Conservation (phyloP, 1,140 invertebrate species). For the Drosophila albomicans region DNA sequence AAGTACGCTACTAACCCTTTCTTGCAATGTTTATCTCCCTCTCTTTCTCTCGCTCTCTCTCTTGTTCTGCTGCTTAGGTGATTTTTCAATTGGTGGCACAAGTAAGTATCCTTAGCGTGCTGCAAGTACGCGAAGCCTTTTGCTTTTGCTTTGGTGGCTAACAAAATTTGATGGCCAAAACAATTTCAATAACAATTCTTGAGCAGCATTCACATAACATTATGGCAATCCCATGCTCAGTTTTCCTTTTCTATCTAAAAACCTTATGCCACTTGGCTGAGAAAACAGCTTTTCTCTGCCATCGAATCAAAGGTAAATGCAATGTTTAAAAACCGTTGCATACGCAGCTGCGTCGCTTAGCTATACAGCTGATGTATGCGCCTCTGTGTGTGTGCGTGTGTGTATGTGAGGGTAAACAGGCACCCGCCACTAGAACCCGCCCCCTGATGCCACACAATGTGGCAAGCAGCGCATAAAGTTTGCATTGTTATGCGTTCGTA, state of each 20-base stretch:
- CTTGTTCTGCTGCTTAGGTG: slow-evolving; percentile 86
- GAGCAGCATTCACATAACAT: slow-evolving; percentile 60
- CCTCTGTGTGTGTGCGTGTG: slow-evolving; percentile 10
- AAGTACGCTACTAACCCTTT: slow-evolving; percentile 76
- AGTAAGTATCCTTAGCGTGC: slow-evolving; percentile 88
- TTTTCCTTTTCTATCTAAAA: background rate
- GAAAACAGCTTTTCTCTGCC: slow-evolving; percentile 34
- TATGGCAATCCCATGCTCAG: slow-evolving; percentile 13
- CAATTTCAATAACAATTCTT: slow-evolving; percentile 82
- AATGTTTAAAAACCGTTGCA: slow-evolving; percentile 68
- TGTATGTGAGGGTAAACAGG: slow-evolving; percentile 16
- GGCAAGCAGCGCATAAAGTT: slow-evolving; percentile 68
- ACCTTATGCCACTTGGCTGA: slow-evolving; percentile 5
- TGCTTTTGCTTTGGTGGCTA: slow-evolving; percentile 38
- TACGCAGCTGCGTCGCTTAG: slow-evolving; percentile 60
- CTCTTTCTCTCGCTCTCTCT: slow-evolving; percentile 52
- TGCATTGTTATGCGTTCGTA: slow-evolving; percentile 79
- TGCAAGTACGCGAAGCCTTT: background rate
- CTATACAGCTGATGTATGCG: slow-evolving; percentile 39
- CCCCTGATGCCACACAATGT: background rate
- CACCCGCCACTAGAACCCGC: slow-evolving; percentile 27
- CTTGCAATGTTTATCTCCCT: slow-evolving; percentile 56
- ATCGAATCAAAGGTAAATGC: slow-evolving; percentile 81
- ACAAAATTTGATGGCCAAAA: slow-evolving; percentile 80
- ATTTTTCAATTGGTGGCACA: slow-evolving; percentile 93